Evolutionary conservation across 2,113 vertebrate genomes (phyloP), one percentile per base, ranked within the genome.

Genomic region (Microcebus lehilahytsara): DNA sequence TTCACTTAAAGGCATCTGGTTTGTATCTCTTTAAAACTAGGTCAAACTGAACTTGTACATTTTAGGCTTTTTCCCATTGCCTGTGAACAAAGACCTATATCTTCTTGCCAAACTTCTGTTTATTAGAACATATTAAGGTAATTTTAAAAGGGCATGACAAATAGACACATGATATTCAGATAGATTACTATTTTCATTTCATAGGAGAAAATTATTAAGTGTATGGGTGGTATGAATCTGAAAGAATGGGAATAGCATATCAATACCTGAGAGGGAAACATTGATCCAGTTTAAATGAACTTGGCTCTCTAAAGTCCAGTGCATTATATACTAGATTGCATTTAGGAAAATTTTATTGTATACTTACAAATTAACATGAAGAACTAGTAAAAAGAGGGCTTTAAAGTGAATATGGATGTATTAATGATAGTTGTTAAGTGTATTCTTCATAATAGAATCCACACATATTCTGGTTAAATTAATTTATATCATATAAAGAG

Each of bases 351-450:
- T 34, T 89, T 58, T 58, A 92, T 67, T 89, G 13, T 58, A 19
- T 40, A 66, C 22, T 87, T 90, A 71, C 42, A 94, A 87, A 88
- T 85, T 78, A 84, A 93, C n/a, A 91, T 42, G 32, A 80, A 60
- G 22, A 75, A 64, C 12, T 78, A 71, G 25, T 64, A 93, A 80
- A 9, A 16, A 32, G 9, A 91, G 49, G 66, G 13, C 25, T 95
- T 69, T 75, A 96, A 85, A 81, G 30, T 66, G 60, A 32, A 86
- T 40, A n/a, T n/a, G 25, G 9, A 6, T 58, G 6, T 42, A 77
- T 53, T 81, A 62, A 49, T 62, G n/a, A 51, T 20, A 64, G 6
- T 42, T 78, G 23, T 71, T 66, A 87, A 93, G 32, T 1, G 0
- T 14, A 87, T 90, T 79, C 22, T 79, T 96, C 79, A 86, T 8